A percentile compares a stretch with the other conserved stretches of the same genome.
These are phyloP conservation scores for Coelopa frigida DNA, from an alignment of 1,140 invertebrate genomes.

Conservation along the genomic window DNA sequence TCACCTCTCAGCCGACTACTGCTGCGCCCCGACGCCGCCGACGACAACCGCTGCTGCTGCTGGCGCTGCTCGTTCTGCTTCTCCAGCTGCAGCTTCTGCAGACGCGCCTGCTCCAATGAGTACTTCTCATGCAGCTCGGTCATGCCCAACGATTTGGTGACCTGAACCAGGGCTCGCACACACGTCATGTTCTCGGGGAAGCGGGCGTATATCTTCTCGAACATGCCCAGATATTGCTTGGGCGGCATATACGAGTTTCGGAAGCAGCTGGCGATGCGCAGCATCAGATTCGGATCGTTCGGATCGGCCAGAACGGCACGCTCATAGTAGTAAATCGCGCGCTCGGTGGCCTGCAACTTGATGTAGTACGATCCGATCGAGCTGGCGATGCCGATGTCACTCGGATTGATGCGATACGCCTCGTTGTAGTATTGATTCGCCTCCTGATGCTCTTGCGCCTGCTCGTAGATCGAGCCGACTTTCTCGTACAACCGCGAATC, in stretches of 20 bases:
- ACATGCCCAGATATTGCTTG: constrained; percentile 71
- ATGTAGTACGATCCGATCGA: constrained; percentile 90
- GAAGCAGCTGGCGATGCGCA: constrained; percentile 79
- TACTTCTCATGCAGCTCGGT: constrained; percentile 66
- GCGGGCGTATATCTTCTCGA: constrained; percentile 67
- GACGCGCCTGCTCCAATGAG: constrained; percentile 68
- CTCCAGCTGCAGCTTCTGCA: constrained; percentile 51
- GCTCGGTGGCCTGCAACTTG: constrained; percentile 79
- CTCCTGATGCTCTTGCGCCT: constrained; percentile 80
- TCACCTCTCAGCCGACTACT: constrained; percentile 40
- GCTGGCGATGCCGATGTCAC: constrained; percentile 81
- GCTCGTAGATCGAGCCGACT: constrained; percentile 78
- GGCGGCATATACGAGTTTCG: constrained; percentile 71
- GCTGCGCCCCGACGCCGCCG: constrained; percentile 43
- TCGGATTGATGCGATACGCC: constrained; percentile 84
- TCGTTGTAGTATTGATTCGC: constrained; percentile 89
- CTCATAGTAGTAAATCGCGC: constrained; percentile 83
- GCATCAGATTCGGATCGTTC: constrained; percentile 73
- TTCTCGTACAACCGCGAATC: constrained; percentile 77
- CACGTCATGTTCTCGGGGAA: constrained; percentile 85
- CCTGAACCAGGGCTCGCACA: constrained; percentile 76
- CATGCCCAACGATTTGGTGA: constrained; percentile 57
- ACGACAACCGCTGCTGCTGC: constrained; percentile 54
- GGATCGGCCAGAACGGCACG: constrained; percentile 82
- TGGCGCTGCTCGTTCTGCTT: constrained; percentile 58